phyloP scores from a whole-genome alignment of 2,113 vertebrate species.

The Mugil cephalus region DNA sequence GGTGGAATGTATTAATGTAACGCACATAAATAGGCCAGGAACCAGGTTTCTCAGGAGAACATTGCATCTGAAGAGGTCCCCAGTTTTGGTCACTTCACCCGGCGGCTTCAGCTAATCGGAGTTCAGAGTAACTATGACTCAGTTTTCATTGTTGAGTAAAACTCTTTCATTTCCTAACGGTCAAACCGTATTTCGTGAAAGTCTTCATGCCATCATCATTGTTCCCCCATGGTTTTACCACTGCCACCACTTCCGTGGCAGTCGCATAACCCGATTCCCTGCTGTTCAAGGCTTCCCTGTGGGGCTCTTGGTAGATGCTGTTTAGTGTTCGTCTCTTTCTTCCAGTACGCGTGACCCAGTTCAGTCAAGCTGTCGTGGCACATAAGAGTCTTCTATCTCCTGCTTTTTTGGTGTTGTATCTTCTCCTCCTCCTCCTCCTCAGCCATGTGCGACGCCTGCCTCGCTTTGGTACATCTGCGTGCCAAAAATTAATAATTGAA shows the following conservation, averaged over 20 bases:
- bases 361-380: conserved; percentile 79
- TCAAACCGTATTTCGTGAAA: not conserved
- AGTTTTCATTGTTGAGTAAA: conserved; percentile 7
- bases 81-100: too few relatives aligned
- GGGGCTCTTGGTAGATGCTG: conserved; percentile 33
- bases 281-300: conserved; percentile 30
- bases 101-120: too few relatives aligned
- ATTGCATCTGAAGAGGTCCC: too few relatives aligned
- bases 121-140: not conserved
- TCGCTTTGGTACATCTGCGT: conserved; percentile 20
- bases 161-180: not conserved
- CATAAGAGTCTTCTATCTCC: conserved; percentile 47
- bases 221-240: not conserved
- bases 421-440: conserved; percentile 31
- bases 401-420: conserved; percentile 35
- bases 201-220: conserved; percentile 6
- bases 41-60: too few relatives aligned
- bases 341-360: conserved; percentile 78
- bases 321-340: conserved; percentile 53
- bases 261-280: conserved; percentile 35
- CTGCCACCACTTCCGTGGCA: not conserved
- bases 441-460: conserved; percentile 17
- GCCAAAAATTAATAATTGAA: conserved; percentile 74
- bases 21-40: too few relatives aligned
- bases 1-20: too few relatives aligned